Conservation (phyloP, 2,797 vertebrate species). For the Cottoperca gobio region DNA sequence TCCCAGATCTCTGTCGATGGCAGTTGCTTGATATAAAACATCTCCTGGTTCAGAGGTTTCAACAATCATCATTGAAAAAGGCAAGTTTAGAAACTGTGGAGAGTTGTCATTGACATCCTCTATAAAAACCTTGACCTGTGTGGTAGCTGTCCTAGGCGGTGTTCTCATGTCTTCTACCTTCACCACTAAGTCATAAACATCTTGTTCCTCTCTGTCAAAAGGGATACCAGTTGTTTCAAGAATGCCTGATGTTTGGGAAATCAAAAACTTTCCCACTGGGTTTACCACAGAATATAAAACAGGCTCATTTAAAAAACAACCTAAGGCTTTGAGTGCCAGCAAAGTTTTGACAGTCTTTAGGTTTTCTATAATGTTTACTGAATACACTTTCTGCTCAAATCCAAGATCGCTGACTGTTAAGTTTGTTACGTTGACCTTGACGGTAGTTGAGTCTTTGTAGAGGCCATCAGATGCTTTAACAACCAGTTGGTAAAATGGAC, state of each 20-base stretch:
- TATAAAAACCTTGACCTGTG: constrained; percentile 89
- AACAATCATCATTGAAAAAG: constrained; percentile 90
- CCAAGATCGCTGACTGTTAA: constrained; percentile 81
- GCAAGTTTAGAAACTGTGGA: constrained; percentile 91
- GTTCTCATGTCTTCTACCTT: constrained; percentile 89
- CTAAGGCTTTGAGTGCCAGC: constrained; percentile 84
- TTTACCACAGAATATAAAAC: constrained; percentile 90
- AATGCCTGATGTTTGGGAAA: constrained; percentile 89
- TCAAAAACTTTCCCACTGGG: constrained; percentile 86
- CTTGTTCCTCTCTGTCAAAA: constrained; percentile 91
- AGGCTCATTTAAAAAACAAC: constrained; percentile 91
- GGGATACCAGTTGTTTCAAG: constrained; percentile 89
- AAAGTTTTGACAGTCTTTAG: constrained; percentile 82
- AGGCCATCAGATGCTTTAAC: constrained; percentile 91
- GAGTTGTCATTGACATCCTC: constrained; percentile 94
- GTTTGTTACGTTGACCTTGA: constrained; percentile 87
- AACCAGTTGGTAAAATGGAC: constrained; percentile 81
- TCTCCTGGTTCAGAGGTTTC: constrained; percentile 93
- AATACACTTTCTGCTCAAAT: constrained; percentile 86
- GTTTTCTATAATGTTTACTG: constrained; percentile 88
- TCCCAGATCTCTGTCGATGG: constrained; percentile 90
- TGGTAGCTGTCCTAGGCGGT: constrained; percentile 88
- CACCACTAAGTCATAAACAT: constrained; percentile 87
- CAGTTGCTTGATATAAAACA: constrained; percentile 93
- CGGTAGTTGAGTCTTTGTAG: constrained; percentile 86